Base-by-base conservation (phyloP, 37 sponge, comb jelly and placozoan species). In the Cliona cf. orientalis region DNA sequence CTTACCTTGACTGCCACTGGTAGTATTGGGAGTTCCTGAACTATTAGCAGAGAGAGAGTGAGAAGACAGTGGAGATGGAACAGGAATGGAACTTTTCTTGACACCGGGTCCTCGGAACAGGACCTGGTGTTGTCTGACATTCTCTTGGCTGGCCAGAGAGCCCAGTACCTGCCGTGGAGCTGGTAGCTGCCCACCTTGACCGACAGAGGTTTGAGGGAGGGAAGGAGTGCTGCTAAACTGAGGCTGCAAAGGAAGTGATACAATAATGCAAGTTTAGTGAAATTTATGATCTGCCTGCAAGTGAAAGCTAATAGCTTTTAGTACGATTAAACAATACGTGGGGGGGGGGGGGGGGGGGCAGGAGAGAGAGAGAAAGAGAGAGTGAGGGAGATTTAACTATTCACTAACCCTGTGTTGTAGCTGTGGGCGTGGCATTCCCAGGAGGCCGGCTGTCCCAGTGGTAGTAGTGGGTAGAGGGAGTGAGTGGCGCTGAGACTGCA, bases 171-270 rank as follows among this genome's bases (percentile, higher is more conserved):
- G 80, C 39, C 91, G 66, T 7, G 31, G 71, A 14, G 61, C 42
- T 26, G 40, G 26, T 6, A 5, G 25, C n/a, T n/a, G n/a, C n/a
- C n/a, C n/a, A n/a, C n/a, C n/a, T n/a, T n/a, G n/a, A n/a, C n/a
- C n/a, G n/a, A n/a, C n/a, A 41, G 37, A 9, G 2, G 58, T 2
- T 1, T 36, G 58, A 3, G 3, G 69, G 38, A n/a, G 55, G 11
- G 11, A 31, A 0, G 92, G 92, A 22, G 92, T 91, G 69, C 92
- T 91, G 43, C 83, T 87, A 46, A 83, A 91, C 75, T 83, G 88
- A 46, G 87, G 91, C 91, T 86, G 65, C 14, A 45, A 36, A 9
- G 23, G 6, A 75, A 35, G 5, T 19, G 38, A n/a, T n/a, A n/a
- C n/a, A n/a, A n/a, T n/a, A n/a, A n/a, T n/a, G n/a, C n/a, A n/a